Base-by-base conservation (phyloP, 2,797 vertebrate species). In the Botia almorhae region DNA sequence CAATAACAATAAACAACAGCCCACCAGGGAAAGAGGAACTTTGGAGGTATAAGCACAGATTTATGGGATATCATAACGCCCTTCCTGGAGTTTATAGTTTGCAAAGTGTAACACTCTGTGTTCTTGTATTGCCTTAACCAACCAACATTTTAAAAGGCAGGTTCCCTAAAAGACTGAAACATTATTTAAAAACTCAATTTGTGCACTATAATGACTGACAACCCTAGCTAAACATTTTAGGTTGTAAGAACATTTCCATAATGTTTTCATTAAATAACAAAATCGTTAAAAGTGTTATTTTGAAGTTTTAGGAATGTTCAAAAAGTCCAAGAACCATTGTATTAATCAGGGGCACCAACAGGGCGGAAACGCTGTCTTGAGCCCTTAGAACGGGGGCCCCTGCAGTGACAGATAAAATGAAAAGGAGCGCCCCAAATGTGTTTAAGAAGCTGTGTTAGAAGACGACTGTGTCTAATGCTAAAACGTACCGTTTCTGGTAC, bases 1-100 rank as follows among this genome's bases (percentile, higher is more conserved):
- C 43, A 56, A 67, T 11, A n/a, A 51, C 56, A 74, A 71, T 46
- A 77, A 76, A 74, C 19, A 74, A 56, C 51, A 70, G 39, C 50
- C 23, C 65, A 33, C 68, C 36, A 48, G 74, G 65, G 21, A 19
- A 56, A 48, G 56, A 77, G 72, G 48, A 71, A 61, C 67, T 81
- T 14, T 63, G 33, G 29, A 58, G 55, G 64, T 77, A 81, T 55
- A 51, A 76, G 48, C 61, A 74, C 51, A 19, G 48, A 82, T 83
- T 81, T 76, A 76, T 76, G 61, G 23, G 36, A 69, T 74, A 53
- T 79, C 72, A 63, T 71, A 81, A 81, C 79, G 69, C 72, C 64
- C 71, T 69, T 80, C 74, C 55, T 82, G 69, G 17, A 71, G 80
- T 82, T 76, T 74, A 29, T 64, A 67, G 53, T 63, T 80, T 63